Percentiles rank a stretch among this genome's conserved stretches.
Evolutionary conservation across 1,140 invertebrate species (phyloP).

Genomic region (Ericerus pela): DNA sequence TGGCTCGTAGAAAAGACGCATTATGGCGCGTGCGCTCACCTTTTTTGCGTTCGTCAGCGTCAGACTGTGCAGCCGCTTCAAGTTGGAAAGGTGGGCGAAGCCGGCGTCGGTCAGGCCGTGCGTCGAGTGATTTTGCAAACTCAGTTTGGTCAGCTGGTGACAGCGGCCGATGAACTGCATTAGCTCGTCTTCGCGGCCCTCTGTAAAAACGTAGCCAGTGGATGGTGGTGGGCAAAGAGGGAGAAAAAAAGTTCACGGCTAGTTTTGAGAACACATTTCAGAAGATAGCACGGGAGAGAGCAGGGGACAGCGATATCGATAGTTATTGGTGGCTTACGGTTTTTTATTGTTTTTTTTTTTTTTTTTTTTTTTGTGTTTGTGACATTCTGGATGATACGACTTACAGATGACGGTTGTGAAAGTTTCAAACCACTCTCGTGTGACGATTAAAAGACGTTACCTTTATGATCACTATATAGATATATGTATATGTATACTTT

Average conservation of each 20-base stretch:
- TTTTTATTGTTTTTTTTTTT: too few relatives aligned
- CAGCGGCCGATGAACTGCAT: constrained; percentile 1
- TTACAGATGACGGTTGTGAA: too few relatives aligned
- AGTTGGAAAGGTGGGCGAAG: background rate
- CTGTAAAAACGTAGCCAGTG: background rate
- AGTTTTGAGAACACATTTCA: too few relatives aligned
- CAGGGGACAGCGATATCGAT: too few relatives aligned
- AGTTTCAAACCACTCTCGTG: too few relatives aligned
- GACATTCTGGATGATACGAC: too few relatives aligned
- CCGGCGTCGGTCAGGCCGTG: background rate
- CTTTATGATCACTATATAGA: too few relatives aligned
- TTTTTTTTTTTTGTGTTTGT: too few relatives aligned
- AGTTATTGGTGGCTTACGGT: too few relatives aligned
- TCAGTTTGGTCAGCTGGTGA: background rate
- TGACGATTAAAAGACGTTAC: too few relatives aligned
- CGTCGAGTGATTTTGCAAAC: background rate
- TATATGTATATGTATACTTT: too few relatives aligned
- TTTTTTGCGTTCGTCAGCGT: background rate
- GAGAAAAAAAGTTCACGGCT: background rate
- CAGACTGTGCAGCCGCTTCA: background rate
- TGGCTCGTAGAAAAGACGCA: background rate
- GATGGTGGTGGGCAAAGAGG: background rate
- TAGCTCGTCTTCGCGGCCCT: background rate
- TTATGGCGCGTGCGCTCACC: background rate
- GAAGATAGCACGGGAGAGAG: too few relatives aligned